phyloP scores from a whole-genome alignment of 2,113 vertebrate genomes.

The Saiga tatarica region DNA sequence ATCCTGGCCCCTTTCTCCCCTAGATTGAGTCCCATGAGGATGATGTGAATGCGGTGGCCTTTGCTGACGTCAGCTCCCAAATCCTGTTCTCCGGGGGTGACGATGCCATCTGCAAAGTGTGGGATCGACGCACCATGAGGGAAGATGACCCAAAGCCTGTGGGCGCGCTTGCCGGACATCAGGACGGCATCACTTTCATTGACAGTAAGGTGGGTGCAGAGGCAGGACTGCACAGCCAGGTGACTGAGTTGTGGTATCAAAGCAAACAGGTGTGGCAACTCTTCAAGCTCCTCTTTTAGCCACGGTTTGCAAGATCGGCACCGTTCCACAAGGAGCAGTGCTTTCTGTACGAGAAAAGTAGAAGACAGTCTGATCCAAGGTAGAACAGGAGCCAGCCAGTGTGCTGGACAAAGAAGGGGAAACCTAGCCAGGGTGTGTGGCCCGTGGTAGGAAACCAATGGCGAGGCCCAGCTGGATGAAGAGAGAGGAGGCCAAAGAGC shows the following conservation, averaged over 20 bases:
- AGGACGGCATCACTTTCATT: constrained; percentile 95
- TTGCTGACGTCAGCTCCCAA: constrained; percentile 92
- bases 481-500: background rate
- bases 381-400: background rate
- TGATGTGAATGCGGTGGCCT: constrained; percentile 93
- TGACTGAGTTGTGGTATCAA: background rate
- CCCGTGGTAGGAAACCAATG: background rate
- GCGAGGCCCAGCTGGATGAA: background rate
- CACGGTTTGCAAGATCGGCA: background rate
- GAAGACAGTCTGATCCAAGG: background rate
- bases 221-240: background rate
- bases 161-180: constrained; percentile 91
- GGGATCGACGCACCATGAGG: constrained; percentile 92
- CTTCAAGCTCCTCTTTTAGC: background rate
- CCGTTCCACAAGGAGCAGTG: background rate
- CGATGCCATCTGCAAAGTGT: constrained; percentile 93
- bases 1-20: background rate
- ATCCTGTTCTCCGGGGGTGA: constrained; percentile 94
- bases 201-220: constrained; percentile 90
- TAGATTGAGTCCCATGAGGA: constrained; percentile 94
- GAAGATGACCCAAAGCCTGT: constrained; percentile 93
- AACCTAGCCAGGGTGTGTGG: background rate
- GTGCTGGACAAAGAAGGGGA: background rate
- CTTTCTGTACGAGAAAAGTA: background rate
- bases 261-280: background rate